Base-by-base conservation (phyloP, 64 coral and sea anemone species). In the Porites lutea region DNA sequence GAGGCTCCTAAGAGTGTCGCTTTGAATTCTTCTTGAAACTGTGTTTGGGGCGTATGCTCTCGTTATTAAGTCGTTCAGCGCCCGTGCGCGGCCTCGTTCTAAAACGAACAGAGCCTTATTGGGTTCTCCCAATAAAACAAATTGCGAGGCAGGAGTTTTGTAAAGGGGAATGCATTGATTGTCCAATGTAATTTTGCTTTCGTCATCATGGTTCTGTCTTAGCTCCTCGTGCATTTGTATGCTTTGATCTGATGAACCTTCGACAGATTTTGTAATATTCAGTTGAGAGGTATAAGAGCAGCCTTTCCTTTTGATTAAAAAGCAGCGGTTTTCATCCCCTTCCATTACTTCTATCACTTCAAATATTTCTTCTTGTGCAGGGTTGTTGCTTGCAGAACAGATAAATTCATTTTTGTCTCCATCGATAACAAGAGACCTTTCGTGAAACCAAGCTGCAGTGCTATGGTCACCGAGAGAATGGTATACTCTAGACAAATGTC, bases 401-500 rank as follows among this genome's bases (percentile, higher is more conserved):
- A 59, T 59, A 13, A 9, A 65, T 13, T 65, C 62, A 13, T 18
- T 19, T 14, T 2, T 19, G 7, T 19, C 18, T 65, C 16, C 62
- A 65, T 65, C 62, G 13, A 2, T 65, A 5, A 16, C 4, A 13
- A 78, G 18, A 12, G 75, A 12, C 75, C 16, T 88, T 88, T 75
- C 54, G 62, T 88, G 86, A 15, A 15, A 88, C 53, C 13, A 23
- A 13, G 23, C 75, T 11, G 86, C 86, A 2, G 21, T 13, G 0
- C n/a, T 13, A 60, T 88, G 71, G 4, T 75, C 16, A 22, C 69
- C 86, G 3, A 88, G 14, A 19, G 10, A 21, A 61, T 72, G 53
- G 43, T 60, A 75, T 13, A 61, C 4, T 48, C 86, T 22, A 61
- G 55, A 72, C 75, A 88, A 88, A 54, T 88, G 71, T 45, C 71